Evolutionary conservation across 2,888 invertebrate species (phyloP).

Genomic region (Chromoteleia sp.): DNA sequence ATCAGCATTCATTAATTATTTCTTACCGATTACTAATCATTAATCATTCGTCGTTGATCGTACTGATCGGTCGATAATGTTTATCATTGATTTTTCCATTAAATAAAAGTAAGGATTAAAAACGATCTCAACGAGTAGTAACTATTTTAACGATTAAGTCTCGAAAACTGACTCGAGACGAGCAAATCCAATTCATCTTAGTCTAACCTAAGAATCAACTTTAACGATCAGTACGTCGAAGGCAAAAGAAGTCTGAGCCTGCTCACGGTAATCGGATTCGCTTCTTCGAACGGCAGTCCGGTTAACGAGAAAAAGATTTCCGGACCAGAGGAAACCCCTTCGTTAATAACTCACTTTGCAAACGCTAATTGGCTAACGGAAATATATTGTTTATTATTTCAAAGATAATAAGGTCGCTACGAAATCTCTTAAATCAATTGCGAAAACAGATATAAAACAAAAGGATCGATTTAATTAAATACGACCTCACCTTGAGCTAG

Average conservation of each 20-base stretch:
- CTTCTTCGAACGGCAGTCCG: slow-evolving; percentile 61
- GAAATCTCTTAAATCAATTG: slow-evolving; percentile 3
- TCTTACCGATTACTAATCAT: no score
- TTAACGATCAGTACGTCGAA: slow-evolving; percentile 74
- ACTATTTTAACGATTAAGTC: slow-evolving; percentile 3
- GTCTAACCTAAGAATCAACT: slow-evolving; percentile 74
- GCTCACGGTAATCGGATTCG: slow-evolving; percentile 60
- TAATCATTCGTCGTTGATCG: no score
- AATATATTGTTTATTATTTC: slow-evolving; percentile 28
- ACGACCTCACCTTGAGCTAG: no score
- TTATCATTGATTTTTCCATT: no score
- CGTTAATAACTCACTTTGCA: slow-evolving; percentile 18
- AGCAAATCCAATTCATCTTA: slow-evolving; percentile 71
- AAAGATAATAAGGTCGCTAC: not conserved
- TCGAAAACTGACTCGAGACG: slow-evolving; percentile 6
- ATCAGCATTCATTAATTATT: no score
- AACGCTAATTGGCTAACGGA: slow-evolving; percentile 31
- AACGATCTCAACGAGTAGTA: not conserved
- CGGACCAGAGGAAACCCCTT: slow-evolving; percentile 42
- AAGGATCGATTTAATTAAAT: no score
- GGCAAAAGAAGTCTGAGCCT: slow-evolving; percentile 48
- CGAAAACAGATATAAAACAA: no score
- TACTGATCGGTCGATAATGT: no score
- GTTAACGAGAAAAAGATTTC: slow-evolving; percentile 68
- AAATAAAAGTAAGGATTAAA: no score